Evolutionary conservation across 2,797 vertebrate species (phyloP).

Genomic region (Microctenopoma lineatum): DNA sequence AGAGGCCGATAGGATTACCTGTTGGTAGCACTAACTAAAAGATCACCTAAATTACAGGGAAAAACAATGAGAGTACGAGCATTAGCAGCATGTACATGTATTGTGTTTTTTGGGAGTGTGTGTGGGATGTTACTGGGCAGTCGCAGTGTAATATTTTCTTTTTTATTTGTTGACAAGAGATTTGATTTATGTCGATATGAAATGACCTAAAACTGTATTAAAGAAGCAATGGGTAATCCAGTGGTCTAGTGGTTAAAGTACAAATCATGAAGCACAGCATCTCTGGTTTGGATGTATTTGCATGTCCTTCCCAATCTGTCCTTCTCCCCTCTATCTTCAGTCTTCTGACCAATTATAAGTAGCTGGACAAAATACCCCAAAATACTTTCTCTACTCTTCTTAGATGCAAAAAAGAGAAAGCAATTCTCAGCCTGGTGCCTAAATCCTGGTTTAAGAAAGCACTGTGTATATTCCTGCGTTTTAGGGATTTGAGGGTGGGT

Average conservation of each 20-base stretch:
- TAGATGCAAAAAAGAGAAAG: conserved; percentile 5
- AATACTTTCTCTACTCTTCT: not conserved
- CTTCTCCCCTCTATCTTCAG: not conserved
- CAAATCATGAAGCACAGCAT: no score
- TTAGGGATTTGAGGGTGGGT: conserved; percentile 58
- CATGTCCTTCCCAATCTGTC: no score
- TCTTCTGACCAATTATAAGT: not conserved
- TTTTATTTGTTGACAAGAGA: no score
- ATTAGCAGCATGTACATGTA: not conserved
- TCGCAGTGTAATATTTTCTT: no score
- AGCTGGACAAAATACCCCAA: not conserved
- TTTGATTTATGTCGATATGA: no score
- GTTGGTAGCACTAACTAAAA: conserved; percentile 72
- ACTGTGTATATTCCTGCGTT: conserved; percentile 49
- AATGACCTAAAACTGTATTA: no score
- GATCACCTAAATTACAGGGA: conserved; percentile 58
- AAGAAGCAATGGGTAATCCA: no score
- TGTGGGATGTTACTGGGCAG: not conserved
- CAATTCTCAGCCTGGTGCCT: conserved; percentile 45
- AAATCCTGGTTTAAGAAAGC: conserved; percentile 38
- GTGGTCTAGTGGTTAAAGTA: no score
- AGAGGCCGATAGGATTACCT: conserved; percentile 74
- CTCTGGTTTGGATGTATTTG: no score
- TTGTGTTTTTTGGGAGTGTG: not conserved
- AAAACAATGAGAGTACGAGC: conserved; percentile 18